These are phyloP conservation scores for Propithecus coquereli DNA, from an alignment of 2,113 vertebrate genomes.

Conservation along the genomic window DNA sequence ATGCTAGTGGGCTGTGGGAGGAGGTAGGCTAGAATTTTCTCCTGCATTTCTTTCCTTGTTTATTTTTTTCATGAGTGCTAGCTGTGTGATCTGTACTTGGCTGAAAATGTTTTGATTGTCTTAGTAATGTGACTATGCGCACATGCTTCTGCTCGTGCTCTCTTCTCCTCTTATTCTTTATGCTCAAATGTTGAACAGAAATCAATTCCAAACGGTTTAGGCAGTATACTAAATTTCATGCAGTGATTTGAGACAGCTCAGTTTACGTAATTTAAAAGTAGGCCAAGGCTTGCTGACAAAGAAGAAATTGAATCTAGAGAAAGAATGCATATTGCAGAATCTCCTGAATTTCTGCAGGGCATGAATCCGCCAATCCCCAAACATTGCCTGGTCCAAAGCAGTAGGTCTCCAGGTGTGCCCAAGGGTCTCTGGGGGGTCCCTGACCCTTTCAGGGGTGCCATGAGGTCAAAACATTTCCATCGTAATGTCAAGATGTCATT, in stretches of 20 bases:
- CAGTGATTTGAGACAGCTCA: conserved; percentile 4
- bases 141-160: neutral
- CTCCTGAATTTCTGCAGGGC: neutral
- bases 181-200: conserved; percentile 7
- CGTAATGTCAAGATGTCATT: neutral
- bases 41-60: neutral
- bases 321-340: neutral
- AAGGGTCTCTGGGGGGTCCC: too few species aligned
- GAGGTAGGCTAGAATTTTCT: neutral
- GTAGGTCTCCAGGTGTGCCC: neutral
- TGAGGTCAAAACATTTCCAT: neutral
- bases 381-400: neutral
- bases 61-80: too few species aligned
- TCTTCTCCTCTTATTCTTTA: neutral
- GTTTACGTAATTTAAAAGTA: conserved; percentile 23
- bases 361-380: neutral
- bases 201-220: neutral
- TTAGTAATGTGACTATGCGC: neutral
- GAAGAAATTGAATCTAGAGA: neutral
- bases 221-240: conserved; percentile 11
- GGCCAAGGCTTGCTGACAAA: neutral
- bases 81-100: neutral
- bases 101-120: neutral
- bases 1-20: neutral
- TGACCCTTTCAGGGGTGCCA: neutral